phyloP scores from a whole-genome alignment of 2,797 vertebrate species.

The Periophthalmus magnuspinnatus region DNA sequence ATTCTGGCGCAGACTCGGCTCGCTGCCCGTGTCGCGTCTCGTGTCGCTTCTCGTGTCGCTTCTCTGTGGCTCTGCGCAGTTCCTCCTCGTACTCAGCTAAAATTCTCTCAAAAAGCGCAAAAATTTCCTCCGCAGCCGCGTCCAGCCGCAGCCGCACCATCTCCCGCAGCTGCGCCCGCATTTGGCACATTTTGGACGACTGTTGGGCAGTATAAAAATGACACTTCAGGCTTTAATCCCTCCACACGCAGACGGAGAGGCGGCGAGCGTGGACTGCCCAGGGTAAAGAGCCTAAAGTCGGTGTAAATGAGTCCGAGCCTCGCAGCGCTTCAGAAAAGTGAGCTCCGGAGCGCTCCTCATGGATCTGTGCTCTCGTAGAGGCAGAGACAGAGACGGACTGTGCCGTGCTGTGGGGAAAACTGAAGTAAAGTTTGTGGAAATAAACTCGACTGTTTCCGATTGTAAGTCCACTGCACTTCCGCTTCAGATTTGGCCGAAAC shows the following conservation, averaged over 20 bases:
- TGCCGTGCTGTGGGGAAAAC: too few species aligned
- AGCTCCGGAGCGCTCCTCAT: too few species aligned
- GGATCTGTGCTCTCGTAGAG: too few species aligned
- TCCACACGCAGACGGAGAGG: too few species aligned
- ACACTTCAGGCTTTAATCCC: background rate
- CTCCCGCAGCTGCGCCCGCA: conserved; percentile 1
- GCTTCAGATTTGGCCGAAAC: background rate
- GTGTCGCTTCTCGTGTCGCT: background rate
- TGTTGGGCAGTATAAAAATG: background rate
- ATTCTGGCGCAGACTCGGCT: too few species aligned
- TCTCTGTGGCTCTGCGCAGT: background rate
- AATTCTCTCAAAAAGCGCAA: conserved; percentile 3
- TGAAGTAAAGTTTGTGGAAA: too few species aligned
- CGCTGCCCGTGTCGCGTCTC: background rate
- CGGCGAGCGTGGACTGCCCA: too few species aligned
- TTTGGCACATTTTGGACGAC: background rate
- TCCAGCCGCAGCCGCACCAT: conserved; percentile 10
- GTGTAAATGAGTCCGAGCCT: too few species aligned
- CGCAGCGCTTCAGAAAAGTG: too few species aligned
- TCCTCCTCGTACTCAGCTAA: conserved; percentile 4
- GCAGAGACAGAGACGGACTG: too few species aligned
- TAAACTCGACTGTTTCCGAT: too few species aligned
- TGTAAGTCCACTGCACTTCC: background rate
- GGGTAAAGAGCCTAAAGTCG: too few species aligned
- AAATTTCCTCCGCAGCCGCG: conserved; percentile 10